Conservation (phyloP, 1,140 invertebrate genomes). For the Campodea augens region DNA sequence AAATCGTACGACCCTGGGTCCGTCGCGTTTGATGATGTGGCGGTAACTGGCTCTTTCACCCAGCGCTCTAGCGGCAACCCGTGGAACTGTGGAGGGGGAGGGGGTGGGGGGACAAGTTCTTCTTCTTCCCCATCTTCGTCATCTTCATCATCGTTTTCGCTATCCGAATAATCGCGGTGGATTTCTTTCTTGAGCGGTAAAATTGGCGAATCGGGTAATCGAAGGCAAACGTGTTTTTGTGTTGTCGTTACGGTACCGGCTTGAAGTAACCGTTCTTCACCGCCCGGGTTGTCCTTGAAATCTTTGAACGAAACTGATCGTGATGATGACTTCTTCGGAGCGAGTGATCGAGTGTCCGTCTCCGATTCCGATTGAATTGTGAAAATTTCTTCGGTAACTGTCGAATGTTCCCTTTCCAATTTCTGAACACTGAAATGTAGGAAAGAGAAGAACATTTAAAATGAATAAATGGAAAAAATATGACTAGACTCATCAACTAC, state of each 20-base stretch:
- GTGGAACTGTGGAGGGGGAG: not conserved
- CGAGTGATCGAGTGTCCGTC: not conserved
- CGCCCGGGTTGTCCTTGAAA: slow-evolving; percentile 4
- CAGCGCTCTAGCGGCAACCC: not conserved
- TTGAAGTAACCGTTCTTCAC: slow-evolving; percentile 4
- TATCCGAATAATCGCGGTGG: slow-evolving; percentile 1
- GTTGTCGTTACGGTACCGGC: no score
- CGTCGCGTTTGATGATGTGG: slow-evolving; percentile 2
- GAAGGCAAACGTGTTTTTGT: no score
- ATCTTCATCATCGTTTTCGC: slow-evolving; percentile 6
- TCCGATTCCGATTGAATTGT: slow-evolving; percentile 5
- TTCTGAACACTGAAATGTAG: not conserved
- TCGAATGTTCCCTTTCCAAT: not conserved
- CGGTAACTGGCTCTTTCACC: not conserved
- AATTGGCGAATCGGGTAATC: no score
- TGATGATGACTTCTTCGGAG: not conserved
- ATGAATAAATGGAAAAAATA: slow-evolving; percentile 4
- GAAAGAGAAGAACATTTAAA: slow-evolving; percentile 1
- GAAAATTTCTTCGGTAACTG: not conserved
- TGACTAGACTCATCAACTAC: not conserved
- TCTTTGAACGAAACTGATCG: no score
- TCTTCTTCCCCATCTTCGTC: slow-evolving; percentile 8
- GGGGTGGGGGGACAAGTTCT: slow-evolving; percentile 2
- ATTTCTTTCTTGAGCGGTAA: slow-evolving; percentile 10
- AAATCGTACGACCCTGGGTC: no score